Percentiles rank a stretch among this genome's conserved stretches.
These are phyloP conservation scores for Anthopleura sola DNA, from an alignment of 64 coral and sea anemone species.

Conservation along the genomic window DNA sequence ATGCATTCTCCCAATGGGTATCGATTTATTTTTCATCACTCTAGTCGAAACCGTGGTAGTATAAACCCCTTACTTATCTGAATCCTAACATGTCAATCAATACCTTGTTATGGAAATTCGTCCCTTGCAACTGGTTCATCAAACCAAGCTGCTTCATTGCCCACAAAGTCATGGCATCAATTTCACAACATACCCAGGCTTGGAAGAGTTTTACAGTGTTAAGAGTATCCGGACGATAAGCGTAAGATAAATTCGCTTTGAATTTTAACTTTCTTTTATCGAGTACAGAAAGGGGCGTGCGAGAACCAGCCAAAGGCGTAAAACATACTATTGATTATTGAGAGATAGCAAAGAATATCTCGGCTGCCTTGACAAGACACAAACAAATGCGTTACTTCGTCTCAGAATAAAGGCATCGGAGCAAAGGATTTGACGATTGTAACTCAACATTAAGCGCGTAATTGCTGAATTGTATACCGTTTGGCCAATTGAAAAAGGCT, in stretches of 20 bases:
- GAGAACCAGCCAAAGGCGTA: slow-evolving; percentile 35
- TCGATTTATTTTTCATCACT: neutral
- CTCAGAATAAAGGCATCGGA: slow-evolving; percentile 54
- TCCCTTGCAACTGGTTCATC: neutral
- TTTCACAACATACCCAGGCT: neutral
- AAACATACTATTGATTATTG: slow-evolving; percentile 16
- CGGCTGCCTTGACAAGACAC: slow-evolving; percentile 43
- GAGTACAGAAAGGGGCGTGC: slow-evolving; percentile 26
- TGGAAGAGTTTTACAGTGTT: neutral
- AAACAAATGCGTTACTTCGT: slow-evolving; percentile 75
- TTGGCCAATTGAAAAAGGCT: slow-evolving; percentile 90
- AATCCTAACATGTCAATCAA: slow-evolving; percentile 34
- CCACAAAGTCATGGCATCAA: slow-evolving; percentile 24
- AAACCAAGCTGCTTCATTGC: slow-evolving; percentile 8
- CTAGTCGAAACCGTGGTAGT: slow-evolving; percentile 2
- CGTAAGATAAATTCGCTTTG: slow-evolving; percentile 41
- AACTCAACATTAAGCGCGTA: slow-evolving; percentile 80
- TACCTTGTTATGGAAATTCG: slow-evolving; percentile 24
- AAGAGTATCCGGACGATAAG: slow-evolving; percentile 32
- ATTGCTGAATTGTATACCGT: slow-evolving; percentile 87
- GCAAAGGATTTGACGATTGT: slow-evolving; percentile 73
- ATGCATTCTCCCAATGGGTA: neutral
- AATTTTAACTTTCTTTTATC: slow-evolving; percentile 25
- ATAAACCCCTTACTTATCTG: slow-evolving; percentile 27
- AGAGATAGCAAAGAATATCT: slow-evolving; percentile 22